Evolutionary conservation across 2,797 vertebrate genomes (phyloP).

Genomic region (Pipistrellus pipistrellus): DNA sequence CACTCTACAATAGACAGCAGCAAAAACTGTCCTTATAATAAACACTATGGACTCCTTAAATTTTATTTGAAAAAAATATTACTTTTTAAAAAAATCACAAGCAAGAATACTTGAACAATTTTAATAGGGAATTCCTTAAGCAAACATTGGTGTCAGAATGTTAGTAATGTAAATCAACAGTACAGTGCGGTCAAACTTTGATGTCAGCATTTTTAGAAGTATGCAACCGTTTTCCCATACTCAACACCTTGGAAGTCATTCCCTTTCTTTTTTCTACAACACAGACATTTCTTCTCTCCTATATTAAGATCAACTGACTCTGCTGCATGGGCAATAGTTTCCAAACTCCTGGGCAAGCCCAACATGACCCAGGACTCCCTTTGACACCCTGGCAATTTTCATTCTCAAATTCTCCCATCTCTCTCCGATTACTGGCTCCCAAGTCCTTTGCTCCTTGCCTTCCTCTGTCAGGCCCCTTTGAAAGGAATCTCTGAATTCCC

Average conservation of each 20-base stretch:
- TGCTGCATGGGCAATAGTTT: neutral
- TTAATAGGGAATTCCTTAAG: neutral
- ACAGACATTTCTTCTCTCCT: neutral
- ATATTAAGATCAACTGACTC: neutral
- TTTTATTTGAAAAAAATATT: neutral
- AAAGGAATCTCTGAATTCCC: neutral
- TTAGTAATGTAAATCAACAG: neutral
- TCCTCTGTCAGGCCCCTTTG: neutral
- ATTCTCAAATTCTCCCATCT: neutral
- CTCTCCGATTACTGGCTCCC: neutral
- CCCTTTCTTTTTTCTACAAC: neutral
- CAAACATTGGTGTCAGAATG: neutral
- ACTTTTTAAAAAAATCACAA: neutral
- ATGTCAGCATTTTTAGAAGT: neutral
- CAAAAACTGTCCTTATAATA: neutral
- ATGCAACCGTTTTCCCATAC: neutral
- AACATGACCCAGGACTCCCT: neutral
- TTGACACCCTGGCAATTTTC: neutral
- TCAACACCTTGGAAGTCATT: neutral
- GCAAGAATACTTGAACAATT: neutral
- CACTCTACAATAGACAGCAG: neutral
- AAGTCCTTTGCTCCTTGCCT: neutral
- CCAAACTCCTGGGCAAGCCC: neutral
- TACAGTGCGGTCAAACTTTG: neutral
- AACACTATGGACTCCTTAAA: neutral